Base-by-base conservation (phyloP, 2,888 invertebrate genomes). In the Nomada flava region DNA sequence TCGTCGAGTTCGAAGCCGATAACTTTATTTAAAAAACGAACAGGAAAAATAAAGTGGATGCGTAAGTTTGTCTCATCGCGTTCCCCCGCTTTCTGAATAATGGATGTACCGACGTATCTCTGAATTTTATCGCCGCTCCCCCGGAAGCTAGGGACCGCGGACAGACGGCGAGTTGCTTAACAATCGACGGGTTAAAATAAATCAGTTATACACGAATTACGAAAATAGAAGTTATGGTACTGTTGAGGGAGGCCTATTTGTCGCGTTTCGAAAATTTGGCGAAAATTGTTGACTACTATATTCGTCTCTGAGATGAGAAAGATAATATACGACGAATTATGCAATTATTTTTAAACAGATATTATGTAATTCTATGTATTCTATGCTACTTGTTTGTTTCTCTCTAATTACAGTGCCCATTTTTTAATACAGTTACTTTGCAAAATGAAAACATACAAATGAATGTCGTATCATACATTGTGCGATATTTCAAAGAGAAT, bases 21-120 rank as follows among this genome's bases (percentile, higher is more conserved):
- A 86, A 86, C 76, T 86, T 80, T 82, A 86, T 86, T 86, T 84
- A 76, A 76, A 71, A 71, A 78, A 74, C 55, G 68, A 67, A 23
- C 36, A 53, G 42, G 62, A 42, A 29, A 55, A 57, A 29, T 50
- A 62, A 76, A 71, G 47, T 67, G 64, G 55, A 80, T 15, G 50
- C 76, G 70, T 52, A 57, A 59, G 76, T 55, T 60, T 57, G 42
- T 57, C 60, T 64, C 62, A 20, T 65, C 52, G 69, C 7, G 59
- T 70, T 26, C 52, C 13, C 44, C 15, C 11, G 47, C 11, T 80
- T 65, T 53, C 60, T 63, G 79, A 77, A 57, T 84, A 63, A 74
- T 68, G 73, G 72, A 79, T 76, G 70, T 26, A 57, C 29, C 52
- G 59, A 29, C 57, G 64, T 50, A 36, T 44, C 59, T 52, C 47